A percentile compares a stretch with the other conserved stretches of the same genome.
phyloP scores from a whole-genome alignment of 2,113 vertebrate genomes.

The Camelus dromedarius region DNA sequence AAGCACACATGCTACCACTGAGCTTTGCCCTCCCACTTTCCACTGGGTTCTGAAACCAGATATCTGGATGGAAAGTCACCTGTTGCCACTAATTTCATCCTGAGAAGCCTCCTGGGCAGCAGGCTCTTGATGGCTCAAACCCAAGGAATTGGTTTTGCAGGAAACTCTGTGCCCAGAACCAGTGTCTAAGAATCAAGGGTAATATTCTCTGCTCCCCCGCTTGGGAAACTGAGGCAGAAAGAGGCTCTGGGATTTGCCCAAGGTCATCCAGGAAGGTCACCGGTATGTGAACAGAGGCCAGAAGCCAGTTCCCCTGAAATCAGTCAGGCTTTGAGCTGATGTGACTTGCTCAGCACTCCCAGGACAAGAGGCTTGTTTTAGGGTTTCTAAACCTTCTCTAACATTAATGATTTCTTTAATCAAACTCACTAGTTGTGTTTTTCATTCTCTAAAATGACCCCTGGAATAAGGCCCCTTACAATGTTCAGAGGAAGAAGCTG shows the following conservation, averaged over 20 bases:
- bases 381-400: constrained; percentile 58
- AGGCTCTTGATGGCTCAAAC: not conserved
- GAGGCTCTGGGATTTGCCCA: not conserved
- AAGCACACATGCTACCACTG: no score
- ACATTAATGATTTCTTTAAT: constrained; percentile 62
- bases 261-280: not conserved
- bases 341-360: not conserved
- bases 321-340: not conserved
- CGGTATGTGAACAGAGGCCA: not conserved
- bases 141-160: not conserved
- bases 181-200: not conserved
- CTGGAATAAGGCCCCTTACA: constrained; percentile 53
- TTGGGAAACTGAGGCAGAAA: not conserved
- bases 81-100: not conserved
- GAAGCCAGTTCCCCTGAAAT: not conserved
- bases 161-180: not conserved
- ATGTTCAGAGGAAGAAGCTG: constrained; percentile 46
- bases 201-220: not conserved
- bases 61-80: not conserved
- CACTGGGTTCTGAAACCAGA: not conserved
- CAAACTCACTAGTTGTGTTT: constrained; percentile 68
- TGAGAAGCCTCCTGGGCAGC: not conserved
- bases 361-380: constrained; percentile 47
- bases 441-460: constrained; percentile 76
- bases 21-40: not conserved